Evolutionary conservation across 2,797 vertebrate genomes (phyloP).

Genomic region (Coranthus polyacanthus): DNA sequence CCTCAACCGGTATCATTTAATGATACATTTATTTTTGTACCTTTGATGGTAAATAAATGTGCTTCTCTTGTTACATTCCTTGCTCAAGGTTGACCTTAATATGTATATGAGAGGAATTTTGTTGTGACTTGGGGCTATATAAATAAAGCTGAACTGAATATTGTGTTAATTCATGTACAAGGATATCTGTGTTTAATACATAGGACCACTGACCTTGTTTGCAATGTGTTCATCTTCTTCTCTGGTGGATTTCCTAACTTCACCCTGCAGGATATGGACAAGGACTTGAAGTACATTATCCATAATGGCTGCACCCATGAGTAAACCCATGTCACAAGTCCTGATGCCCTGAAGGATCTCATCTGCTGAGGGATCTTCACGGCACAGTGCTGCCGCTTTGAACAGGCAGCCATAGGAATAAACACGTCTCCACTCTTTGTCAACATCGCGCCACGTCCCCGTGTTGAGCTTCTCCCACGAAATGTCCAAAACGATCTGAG

Average conservation of each 20-base stretch:
- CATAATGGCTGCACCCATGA: conserved; percentile 90
- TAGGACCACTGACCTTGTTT: conserved; percentile 78
- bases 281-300: conserved; percentile 84
- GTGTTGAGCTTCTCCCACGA: conserved; percentile 94
- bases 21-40: neutral
- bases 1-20: too few species aligned
- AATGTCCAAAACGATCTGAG: conserved; percentile 87
- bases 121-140: too few species aligned
- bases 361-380: conserved; percentile 32
- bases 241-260: conserved; percentile 53
- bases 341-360: conserved; percentile 78
- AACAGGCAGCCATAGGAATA: conserved; percentile 92
- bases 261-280: conserved; percentile 80
- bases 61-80: neutral
- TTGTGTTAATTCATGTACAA: neutral
- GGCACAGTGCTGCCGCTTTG: conserved; percentile 86
- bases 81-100: too few species aligned
- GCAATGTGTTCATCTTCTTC: conserved; percentile 39
- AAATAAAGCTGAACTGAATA: neutral
- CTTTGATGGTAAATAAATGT: conserved; percentile 2
- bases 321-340: conserved; percentile 91
- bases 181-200: neutral
- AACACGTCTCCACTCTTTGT: conserved; percentile 91
- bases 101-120: too few species aligned
- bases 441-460: conserved; percentile 88